phyloP scores from a whole-genome alignment of 2,113 vertebrate species.

The Alosa alosa region DNA sequence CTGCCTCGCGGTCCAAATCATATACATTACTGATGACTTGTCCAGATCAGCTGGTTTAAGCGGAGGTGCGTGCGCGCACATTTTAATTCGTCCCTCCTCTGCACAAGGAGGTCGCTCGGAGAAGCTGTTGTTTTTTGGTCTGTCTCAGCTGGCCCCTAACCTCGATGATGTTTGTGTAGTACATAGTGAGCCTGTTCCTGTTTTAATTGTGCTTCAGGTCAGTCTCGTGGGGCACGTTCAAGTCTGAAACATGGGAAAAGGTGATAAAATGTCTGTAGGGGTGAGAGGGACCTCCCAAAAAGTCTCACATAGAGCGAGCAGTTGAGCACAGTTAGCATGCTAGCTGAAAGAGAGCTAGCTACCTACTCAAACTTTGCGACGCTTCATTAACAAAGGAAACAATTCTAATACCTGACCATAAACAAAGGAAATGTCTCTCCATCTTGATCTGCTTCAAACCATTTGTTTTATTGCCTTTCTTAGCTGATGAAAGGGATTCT shows the following conservation, averaged over 20 bases:
- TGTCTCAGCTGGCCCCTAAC: conserved; percentile 48
- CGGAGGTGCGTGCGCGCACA: neutral
- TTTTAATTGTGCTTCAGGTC: conserved; percentile 54
- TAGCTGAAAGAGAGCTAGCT: neutral
- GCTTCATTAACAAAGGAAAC: neutral
- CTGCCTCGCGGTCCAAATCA: neutral
- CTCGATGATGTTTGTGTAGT: conserved; percentile 16
- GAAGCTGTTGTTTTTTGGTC: conserved; percentile 3
- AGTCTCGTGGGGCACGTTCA: conserved; percentile 48
- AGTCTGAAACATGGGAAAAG: conserved; percentile 57
- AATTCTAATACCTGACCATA: neutral
- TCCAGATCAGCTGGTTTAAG: conserved; percentile 2
- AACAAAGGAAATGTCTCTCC: neutral
- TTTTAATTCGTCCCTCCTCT: neutral
- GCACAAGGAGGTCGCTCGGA: neutral
- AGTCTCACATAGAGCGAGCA: neutral
- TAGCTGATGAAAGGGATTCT: neutral
- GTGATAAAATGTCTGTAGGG: conserved; percentile 51
- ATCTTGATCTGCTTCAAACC: neutral
- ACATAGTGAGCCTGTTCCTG: conserved; percentile 33
- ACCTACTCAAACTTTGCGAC: neutral
- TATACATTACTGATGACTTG: conserved; percentile 17
- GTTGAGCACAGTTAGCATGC: neutral
- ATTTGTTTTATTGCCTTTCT: neutral
- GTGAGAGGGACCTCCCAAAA: conserved; percentile 38